phyloP scores from a whole-genome alignment of 1,140 invertebrate genomes.

The Drosophila erecta region DNA sequence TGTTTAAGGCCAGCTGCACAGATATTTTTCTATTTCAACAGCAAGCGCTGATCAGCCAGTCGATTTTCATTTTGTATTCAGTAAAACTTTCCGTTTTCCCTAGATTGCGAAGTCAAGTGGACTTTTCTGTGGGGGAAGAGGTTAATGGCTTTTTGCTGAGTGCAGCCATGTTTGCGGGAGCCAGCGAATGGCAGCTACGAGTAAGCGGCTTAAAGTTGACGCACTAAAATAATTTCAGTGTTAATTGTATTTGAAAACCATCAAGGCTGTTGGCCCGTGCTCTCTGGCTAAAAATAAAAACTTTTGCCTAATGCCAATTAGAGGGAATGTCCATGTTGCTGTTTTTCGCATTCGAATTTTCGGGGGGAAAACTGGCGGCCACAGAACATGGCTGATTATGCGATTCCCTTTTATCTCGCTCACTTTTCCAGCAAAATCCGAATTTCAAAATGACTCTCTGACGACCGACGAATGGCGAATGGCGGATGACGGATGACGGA shows the following conservation, averaged over 20 bases:
- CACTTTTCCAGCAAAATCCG: slow-evolving; percentile 5
- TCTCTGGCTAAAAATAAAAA: slow-evolving; percentile 12
- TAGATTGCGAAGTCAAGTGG: slow-evolving; percentile 1
- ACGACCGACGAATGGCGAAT: too few species aligned
- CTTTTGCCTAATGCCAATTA: slow-evolving; percentile 72
- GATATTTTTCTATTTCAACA: neutral
- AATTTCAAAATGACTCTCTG: neutral
- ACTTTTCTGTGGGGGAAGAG: neutral
- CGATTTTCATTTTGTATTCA: slow-evolving; percentile 8
- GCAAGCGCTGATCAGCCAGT: slow-evolving; percentile 3
- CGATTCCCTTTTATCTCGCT: slow-evolving; percentile 63
- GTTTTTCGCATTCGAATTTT: slow-evolving; percentile 3
- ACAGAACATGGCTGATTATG: slow-evolving; percentile 56
- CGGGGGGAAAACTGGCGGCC: neutral
- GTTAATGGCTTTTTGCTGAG: slow-evolving; percentile 42
- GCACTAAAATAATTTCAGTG: slow-evolving; percentile 76
- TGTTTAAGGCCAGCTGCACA: neutral
- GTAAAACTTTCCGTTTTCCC: slow-evolving; percentile 10
- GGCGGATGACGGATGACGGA: too few species aligned
- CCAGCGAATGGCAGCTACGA: slow-evolving; percentile 48
- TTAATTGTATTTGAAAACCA: slow-evolving; percentile 70
- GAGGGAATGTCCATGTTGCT: slow-evolving; percentile 33
- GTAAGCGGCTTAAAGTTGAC: slow-evolving; percentile 73
- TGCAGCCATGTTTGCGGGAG: slow-evolving; percentile 41
- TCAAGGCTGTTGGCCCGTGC: slow-evolving; percentile 25